Base-by-base conservation (phyloP, 2,113 vertebrate genomes). In the Cryptoleucopteryx plumbea region DNA sequence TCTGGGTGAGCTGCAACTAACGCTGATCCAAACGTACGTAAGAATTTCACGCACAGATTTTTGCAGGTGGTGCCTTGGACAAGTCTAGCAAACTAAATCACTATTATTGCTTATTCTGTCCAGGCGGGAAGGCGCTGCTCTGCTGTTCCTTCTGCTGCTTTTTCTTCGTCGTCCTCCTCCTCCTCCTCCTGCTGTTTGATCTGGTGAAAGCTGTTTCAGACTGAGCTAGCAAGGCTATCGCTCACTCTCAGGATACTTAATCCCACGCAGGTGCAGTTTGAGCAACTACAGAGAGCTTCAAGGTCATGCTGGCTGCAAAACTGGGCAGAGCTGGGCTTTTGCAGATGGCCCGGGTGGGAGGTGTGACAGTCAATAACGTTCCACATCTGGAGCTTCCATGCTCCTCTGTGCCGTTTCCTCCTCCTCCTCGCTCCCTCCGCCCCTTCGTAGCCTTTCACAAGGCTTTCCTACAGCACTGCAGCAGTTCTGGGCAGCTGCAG, bases 221-320 rank as follows among this genome's bases (percentile, higher is more conserved):
- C 82, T 10, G 66, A 93, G 93, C 91, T 86, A 89, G 95, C 95
- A 62, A 91, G 93, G 86, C 96, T 92, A 94, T 98, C 96, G 66
- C 91, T 98, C 98, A 70, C 89, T 85, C 40, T 86, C 95, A 96
- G 96, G 96, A 95, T 97, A 81, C 92, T 96, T 97, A 97, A 98
- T 98, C 97, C 95, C 34, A 74, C 5, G 48, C 97, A 98, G 98
- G 97, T 98, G 98, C 97, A 84, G 93, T 91, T 78, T 96, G 97
- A 98, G 94, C 75, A 95, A 62, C 84, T 96, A 16, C 81, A 84
- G 66, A 56, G 74, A 82, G 74, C 94, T 96, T 83, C 90, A 92
- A 97, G 98, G 98, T 98, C 94, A 84, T 21, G 56, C 34, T 21
- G 82, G 66, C 84, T 87, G 92, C 71, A 72, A 68, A 92, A 80